These are phyloP conservation scores for Anoplius nigerrimus DNA, from an alignment of 2,888 invertebrate species.

Conservation along the genomic window DNA sequence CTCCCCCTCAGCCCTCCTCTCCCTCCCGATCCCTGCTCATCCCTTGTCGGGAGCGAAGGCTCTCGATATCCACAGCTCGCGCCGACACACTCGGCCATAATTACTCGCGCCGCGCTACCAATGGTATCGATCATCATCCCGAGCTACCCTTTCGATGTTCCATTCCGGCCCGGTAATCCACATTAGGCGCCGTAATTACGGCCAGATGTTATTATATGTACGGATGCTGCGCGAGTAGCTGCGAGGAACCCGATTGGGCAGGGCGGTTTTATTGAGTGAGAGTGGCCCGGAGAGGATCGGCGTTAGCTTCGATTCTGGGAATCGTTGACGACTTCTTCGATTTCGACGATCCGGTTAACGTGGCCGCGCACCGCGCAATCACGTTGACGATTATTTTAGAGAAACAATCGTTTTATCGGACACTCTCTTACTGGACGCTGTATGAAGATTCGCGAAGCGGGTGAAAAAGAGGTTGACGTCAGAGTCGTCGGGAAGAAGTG, in stretches of 20 bases:
- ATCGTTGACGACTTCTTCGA: no score
- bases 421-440: no score
- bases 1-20: constrained; percentile 27
- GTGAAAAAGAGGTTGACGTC: no score
- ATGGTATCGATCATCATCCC: constrained; percentile 62
- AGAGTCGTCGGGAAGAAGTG: no score
- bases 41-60: neutral
- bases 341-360: no score
- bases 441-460: no score
- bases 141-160: constrained; percentile 36
- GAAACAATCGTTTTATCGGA: no score
- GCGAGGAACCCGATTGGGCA: neutral
- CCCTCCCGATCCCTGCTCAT: constrained; percentile 11
- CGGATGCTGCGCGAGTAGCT: constrained; percentile 5
- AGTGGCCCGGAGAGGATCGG: no score
- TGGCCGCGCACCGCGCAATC: no score
- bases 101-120: constrained; percentile 62
- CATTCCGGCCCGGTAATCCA: constrained; percentile 41
- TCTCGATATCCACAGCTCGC: constrained; percentile 16
- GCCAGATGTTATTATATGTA: constrained; percentile 18
- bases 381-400: no score
- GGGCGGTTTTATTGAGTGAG: neutral
- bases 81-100: constrained; percentile 56
- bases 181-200: constrained; percentile 45
- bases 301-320: no score